A percentile compares a stretch with the other conserved stretches of the same genome.
Conservation (phyloP, 1,140 invertebrate genomes). For the Ridgeia piscesae region DNA sequence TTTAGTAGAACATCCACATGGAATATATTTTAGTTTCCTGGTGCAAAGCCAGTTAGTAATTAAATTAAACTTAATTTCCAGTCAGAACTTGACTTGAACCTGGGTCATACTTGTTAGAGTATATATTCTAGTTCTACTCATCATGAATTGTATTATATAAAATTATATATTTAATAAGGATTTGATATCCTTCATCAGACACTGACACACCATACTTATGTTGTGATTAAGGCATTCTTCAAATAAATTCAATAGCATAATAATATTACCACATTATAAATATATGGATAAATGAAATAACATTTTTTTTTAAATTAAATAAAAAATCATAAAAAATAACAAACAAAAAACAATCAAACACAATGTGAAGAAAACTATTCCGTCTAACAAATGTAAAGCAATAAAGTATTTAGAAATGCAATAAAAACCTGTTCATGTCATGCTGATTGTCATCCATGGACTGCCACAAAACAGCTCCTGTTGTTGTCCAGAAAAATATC, state of each 20-base stretch:
- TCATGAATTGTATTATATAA: neutral
- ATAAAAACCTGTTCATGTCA: neutral
- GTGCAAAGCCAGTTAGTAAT: neutral
- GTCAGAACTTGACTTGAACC: neutral
- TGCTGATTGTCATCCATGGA: neutral
- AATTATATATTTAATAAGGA: neutral
- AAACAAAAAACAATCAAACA: no score
- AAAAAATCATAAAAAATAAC: no score
- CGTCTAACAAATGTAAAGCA: neutral
- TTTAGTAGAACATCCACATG: neutral
- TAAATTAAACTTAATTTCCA: neutral
- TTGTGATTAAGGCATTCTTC: no score
- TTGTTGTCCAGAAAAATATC: neutral
- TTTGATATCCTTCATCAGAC: neutral
- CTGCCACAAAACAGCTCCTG: neutral
- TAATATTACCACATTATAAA: neutral
- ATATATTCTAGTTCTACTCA: neutral
- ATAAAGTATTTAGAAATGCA: neutral
- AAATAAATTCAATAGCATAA: neutral
- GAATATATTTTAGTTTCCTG: neutral
- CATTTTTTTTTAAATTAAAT: no score
- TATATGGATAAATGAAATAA: no score
- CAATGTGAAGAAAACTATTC: no score
- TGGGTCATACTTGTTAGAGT: neutral
- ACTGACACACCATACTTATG: no score